These are phyloP conservation scores for Conger conger DNA, from an alignment of 2,113 vertebrate genomes.

Conservation along the genomic window DNA sequence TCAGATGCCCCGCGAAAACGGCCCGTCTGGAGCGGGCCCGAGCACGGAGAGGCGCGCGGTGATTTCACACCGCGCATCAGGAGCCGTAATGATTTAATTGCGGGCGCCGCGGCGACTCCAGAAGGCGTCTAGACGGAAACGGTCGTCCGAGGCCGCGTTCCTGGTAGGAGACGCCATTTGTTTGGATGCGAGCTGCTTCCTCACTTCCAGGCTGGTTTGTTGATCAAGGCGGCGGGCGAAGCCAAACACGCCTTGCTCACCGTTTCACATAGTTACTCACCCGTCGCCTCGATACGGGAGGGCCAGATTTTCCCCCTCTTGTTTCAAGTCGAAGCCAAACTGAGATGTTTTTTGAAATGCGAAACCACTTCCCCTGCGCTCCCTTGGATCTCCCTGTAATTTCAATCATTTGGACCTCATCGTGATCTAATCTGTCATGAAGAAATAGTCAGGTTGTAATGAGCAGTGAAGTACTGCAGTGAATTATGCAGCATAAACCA, in stretches of 20 bases:
- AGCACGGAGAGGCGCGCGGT: constrained; percentile 47
- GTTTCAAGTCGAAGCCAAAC: constrained; percentile 37
- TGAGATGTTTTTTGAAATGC: constrained; percentile 22
- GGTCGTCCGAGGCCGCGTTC: constrained; percentile 33
- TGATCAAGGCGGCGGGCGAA: constrained; percentile 12
- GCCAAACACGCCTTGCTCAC: constrained; percentile 29
- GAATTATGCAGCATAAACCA: not conserved
- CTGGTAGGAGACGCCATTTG: constrained; percentile 32
- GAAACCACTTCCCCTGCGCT: not conserved
- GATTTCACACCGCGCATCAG: constrained; percentile 29
- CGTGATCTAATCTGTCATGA: not conserved
- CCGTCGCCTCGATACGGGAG: constrained; percentile 28
- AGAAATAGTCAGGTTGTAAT: not conserved
- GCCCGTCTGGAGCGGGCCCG: constrained; percentile 69
- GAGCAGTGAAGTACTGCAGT: not conserved
- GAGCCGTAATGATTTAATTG: constrained; percentile 26
- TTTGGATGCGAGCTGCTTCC: constrained; percentile 43
- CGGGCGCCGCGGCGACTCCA: constrained; percentile 30
- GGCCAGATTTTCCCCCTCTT: constrained; percentile 33
- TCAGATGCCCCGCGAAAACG: constrained; percentile 64
- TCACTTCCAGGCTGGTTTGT: constrained; percentile 37
- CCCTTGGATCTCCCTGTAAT: not conserved
- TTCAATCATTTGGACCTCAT: not conserved
- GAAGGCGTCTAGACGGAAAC: constrained; percentile 18
- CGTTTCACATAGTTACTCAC: constrained; percentile 23